Conservation (phyloP, 2,113 vertebrate genomes). For the Amphilophus citrinellus region DNA sequence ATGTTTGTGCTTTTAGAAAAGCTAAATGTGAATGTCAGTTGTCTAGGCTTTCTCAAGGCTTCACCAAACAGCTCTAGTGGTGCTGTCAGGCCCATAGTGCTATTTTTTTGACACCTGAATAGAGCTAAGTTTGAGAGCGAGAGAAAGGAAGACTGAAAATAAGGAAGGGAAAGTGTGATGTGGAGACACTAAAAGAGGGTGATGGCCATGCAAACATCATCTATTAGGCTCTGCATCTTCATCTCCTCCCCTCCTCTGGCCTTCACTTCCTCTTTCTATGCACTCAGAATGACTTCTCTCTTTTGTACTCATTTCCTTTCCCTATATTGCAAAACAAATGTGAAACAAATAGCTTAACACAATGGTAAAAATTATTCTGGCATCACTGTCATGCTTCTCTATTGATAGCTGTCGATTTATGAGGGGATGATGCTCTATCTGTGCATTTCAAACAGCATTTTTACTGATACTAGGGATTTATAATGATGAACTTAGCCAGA, state of each 20-base stretch:
- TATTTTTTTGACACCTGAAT: constrained; percentile 46
- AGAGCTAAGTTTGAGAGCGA: constrained; percentile 24
- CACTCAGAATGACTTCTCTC: neutral
- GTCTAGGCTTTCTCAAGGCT: neutral
- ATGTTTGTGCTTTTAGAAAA: constrained; percentile 7
- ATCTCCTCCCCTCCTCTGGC: neutral
- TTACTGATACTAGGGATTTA: constrained; percentile 1
- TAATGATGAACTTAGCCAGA: constrained; percentile 27
- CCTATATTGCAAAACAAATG: neutral
- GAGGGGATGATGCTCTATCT: neutral
- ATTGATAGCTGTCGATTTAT: neutral
- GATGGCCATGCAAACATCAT: constrained; percentile 47
- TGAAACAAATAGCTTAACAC: too few species aligned
- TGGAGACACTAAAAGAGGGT: constrained; percentile 41
- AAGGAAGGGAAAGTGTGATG: constrained; percentile 23
- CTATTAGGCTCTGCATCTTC: constrained; percentile 35
- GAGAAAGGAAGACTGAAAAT: constrained; percentile 23
- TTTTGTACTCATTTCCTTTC: neutral
- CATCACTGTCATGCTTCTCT: neutral
- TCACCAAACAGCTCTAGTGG: constrained; percentile 6
- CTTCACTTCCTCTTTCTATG: neutral
- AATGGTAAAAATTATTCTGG: too few species aligned
- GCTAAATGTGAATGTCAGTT: neutral
- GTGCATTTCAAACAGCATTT: neutral
- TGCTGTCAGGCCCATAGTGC: constrained; percentile 33